Base-by-base conservation (phyloP, 2,113 vertebrate species). In the Calypte anna region DNA sequence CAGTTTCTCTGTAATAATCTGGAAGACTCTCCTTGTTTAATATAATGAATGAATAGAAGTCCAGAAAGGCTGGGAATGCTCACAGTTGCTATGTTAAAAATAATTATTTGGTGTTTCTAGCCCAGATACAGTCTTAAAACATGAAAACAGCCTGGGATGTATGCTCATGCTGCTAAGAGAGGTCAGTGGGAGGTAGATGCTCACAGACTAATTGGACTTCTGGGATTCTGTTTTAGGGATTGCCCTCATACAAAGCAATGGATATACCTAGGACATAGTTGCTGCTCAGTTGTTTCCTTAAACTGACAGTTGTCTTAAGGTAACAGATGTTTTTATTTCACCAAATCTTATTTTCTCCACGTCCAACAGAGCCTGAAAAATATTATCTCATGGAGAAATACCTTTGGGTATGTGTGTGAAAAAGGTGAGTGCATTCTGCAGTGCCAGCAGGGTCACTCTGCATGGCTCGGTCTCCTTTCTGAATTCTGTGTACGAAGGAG, bases 221-320 rank as follows among this genome's bases (percentile, higher is more conserved):
- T 28, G 88, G 87, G 93, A 83, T 94, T 94, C 28, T 80, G 18
- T 73, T 93, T 93, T 61, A 40, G 95, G 72, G 63, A 91, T 11
- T 57, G 55, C 64, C 48, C 78, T 83, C 43, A 18, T 86, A 33
- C 62, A 67, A 94, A 93, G 30, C 33, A 63, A 7, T 14, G 27
- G 70, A 18, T 4, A 0, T 48, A 81, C n/a, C 63, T 63, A 86
- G 86, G 38, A 67, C 53, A 57, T 43, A 16, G 75, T 27, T 80
- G 84, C 78, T 91, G 68, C 79, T 95, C 31, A 43, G 68, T 88
- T 91, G 85, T 96, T 96, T 96, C 79, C 64, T 48, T 90, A 86
- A 91, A 88, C 94, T 91, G 94, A 75, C 79, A 91, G 79, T 91
- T 95, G 33, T 90, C 95, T 91, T 62, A 94, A 95, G 89, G 87